These are phyloP conservation scores for Tor tambroides DNA, from an alignment of 2,113 vertebrate genomes.

Conservation along the genomic window DNA sequence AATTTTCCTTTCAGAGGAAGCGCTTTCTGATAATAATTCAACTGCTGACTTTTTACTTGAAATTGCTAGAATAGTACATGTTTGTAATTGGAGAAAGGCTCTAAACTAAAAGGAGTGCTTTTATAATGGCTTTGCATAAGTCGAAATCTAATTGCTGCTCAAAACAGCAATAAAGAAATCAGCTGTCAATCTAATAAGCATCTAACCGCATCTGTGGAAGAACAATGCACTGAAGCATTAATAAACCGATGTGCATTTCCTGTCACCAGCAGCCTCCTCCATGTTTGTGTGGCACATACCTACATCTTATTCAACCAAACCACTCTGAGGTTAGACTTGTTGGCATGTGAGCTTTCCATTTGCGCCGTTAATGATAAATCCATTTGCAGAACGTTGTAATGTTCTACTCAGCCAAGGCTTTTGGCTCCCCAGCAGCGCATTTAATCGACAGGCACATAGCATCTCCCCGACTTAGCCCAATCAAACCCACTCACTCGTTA, in stretches of 20 bases:
- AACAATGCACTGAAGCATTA: conserved; percentile 32
- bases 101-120: background rate
- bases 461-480: conserved; percentile 63
- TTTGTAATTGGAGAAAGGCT: conserved; percentile 12
- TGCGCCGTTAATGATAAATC: conserved; percentile 40
- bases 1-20: background rate
- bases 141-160: background rate
- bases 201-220: conserved; percentile 2
- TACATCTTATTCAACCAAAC: conserved; percentile 22
- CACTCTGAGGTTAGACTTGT: conserved; percentile 9
- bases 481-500: conserved; percentile 68
- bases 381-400: conserved; percentile 46
- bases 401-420: conserved; percentile 46
- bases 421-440: conserved; percentile 26
- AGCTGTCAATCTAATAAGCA: conserved; percentile 37
- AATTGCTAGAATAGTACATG: background rate
- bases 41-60: background rate
- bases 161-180: conserved; percentile 37
- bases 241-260: conserved; percentile 24
- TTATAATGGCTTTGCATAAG: conserved; percentile 1
- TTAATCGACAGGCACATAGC: conserved; percentile 55
- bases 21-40: background rate
- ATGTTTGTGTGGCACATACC: background rate
- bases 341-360: conserved; percentile 25
- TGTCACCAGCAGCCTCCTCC: background rate